Conservation (phyloP, 1,140 invertebrate species). For the Cephus cinctus region DNA sequence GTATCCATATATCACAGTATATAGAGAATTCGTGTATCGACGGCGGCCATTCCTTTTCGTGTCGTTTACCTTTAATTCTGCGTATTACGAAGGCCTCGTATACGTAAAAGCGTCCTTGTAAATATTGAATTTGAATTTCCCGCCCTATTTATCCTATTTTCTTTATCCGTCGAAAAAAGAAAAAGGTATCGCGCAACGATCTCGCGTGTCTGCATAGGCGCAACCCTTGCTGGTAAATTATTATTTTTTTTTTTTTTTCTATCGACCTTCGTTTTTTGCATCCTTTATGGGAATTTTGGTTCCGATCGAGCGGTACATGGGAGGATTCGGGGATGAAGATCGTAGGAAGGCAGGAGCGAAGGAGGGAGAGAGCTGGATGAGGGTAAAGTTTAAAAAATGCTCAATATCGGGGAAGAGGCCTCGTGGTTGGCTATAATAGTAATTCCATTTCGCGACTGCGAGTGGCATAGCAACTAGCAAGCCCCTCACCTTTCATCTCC, state of each 20-base stretch:
- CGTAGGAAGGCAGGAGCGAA: neutral
- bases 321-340: neutral
- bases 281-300: neutral
- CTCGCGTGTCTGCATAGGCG: neutral
- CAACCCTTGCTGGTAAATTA: conserved; percentile 1
- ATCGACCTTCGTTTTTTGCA: neutral
- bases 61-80: no score
- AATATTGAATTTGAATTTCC: no score
- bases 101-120: no score
- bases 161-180: neutral
- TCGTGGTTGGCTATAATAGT: conserved; percentile 49
- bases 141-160: neutral
- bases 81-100: no score
- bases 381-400: no score
- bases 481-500: no score
- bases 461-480: conserved; percentile 49
- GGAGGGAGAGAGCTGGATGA: no score
- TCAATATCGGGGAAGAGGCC: no score
- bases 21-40: no score
- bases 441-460: conserved; percentile 49
- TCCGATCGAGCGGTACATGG: neutral
- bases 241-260: conserved; percentile 6
- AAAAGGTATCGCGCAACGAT: no score
- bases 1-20: no score
- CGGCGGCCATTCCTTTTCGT: no score